These are phyloP conservation scores for Temnothorax unifasciatus DNA, from an alignment of 2,888 invertebrate species.

Conservation along the genomic window DNA sequence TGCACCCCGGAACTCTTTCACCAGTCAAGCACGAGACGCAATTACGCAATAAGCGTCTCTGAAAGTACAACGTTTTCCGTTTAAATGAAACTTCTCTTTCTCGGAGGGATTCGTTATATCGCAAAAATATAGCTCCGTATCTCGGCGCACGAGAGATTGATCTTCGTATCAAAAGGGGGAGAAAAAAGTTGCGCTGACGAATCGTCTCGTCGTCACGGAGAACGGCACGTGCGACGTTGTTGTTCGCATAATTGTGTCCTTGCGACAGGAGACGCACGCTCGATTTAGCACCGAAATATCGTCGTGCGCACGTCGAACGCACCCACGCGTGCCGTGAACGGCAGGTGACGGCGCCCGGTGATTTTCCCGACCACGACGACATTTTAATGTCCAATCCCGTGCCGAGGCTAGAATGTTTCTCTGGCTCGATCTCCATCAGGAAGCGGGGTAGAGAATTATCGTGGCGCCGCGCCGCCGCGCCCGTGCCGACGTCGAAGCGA, in stretches of 20 bases:
- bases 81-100: conserved; percentile 16
- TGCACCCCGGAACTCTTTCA: conserved; percentile 31
- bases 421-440: conserved; percentile 65
- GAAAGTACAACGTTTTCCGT: conserved; percentile 28
- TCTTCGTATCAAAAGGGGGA: background rate
- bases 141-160: background rate
- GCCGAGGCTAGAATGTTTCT: conserved; percentile 36
- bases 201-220: background rate
- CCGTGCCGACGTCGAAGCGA: conserved; percentile 62
- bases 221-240: conserved; percentile 15
- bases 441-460: conserved; percentile 71
- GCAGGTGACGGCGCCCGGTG: conserved; percentile 62
- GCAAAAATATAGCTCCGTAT: conserved; percentile 28
- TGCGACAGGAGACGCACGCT: background rate
- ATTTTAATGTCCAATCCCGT: conserved; percentile 64
- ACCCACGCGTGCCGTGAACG: background rate
- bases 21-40: conserved; percentile 33
- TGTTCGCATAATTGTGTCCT: conserved; percentile 66
- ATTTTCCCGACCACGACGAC: conserved; percentile 70
- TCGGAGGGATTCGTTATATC: conserved; percentile 14
- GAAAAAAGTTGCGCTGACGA: conserved; percentile 37
- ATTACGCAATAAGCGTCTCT: conserved; percentile 34
- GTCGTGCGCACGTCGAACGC: background rate
- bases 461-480: conserved; percentile 66
- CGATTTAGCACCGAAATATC: background rate